phyloP scores from a whole-genome alignment of 2,113 vertebrate species.

The Perca fluviatilis region DNA sequence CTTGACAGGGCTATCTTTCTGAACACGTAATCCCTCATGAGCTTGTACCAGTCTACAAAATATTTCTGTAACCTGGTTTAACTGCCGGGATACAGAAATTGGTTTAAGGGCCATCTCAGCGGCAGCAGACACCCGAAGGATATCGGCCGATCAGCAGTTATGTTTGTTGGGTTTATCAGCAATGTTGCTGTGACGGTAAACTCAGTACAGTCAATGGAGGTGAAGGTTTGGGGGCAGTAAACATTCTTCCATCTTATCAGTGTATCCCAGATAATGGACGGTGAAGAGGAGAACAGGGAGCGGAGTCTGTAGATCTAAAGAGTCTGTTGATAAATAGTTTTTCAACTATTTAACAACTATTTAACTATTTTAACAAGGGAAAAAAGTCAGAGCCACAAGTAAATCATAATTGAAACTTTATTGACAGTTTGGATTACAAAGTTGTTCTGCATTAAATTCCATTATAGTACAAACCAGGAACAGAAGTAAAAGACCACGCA shows the following conservation, averaged over 20 bases:
- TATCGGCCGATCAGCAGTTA: constrained; percentile 13
- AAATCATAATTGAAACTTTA: constrained; percentile 75
- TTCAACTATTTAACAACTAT: background rate
- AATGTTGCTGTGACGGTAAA: constrained; percentile 27
- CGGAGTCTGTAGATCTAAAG: background rate
- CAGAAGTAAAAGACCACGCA: constrained; percentile 75
- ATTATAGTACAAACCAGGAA: constrained; percentile 73
- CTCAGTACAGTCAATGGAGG: constrained; percentile 18
- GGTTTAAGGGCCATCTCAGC: constrained; percentile 4
- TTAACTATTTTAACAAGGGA: no score
- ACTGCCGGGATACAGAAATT: background rate
- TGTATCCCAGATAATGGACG: background rate
- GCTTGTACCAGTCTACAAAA: constrained; percentile 2
- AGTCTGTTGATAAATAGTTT: background rate
- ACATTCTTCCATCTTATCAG: constrained; percentile 26
- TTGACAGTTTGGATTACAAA: constrained; percentile 80
- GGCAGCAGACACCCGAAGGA: constrained; percentile 14
- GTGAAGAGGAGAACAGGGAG: background rate
- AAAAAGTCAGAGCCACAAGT: background rate
- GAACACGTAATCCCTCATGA: constrained; percentile 34
- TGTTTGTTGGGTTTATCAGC: constrained; percentile 34
- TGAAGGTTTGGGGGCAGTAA: constrained; percentile 25
- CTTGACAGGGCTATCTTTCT: constrained; percentile 12
- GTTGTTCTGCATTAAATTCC: constrained; percentile 64
- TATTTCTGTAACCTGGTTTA: constrained; percentile 27